Evolutionary conservation across 2,888 invertebrate species (phyloP).

Genomic region (Spilosoma lubricipeda): DNA sequence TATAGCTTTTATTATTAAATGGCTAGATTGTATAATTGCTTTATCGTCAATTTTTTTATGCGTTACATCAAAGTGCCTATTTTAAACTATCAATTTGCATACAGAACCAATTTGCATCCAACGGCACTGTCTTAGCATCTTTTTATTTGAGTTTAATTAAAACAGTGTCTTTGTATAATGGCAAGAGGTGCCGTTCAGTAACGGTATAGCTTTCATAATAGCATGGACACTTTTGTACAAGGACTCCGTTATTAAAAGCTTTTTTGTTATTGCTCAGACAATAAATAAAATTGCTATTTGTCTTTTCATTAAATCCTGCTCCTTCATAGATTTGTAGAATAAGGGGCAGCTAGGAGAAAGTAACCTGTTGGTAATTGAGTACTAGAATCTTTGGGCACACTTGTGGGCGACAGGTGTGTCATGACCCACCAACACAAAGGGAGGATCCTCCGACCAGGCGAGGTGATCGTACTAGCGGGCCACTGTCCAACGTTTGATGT

Average conservation of each 20-base stretch:
- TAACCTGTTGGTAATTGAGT: too few relatives aligned
- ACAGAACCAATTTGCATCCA: conserved; percentile 8
- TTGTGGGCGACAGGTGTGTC: too few relatives aligned
- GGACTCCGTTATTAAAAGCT: conserved; percentile 21
- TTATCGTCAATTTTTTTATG: too few relatives aligned
- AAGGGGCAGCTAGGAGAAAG: background rate
- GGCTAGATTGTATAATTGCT: too few relatives aligned
- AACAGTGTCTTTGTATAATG: conserved; percentile 59
- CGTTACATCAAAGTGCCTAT: background rate
- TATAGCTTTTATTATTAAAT: too few relatives aligned
- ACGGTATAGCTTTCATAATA: conserved; percentile 24
- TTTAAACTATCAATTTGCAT: background rate
- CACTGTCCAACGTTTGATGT: too few relatives aligned
- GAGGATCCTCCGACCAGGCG: too few relatives aligned
- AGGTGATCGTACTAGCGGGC: too few relatives aligned
- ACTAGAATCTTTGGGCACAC: background rate
- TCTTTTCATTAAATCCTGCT: background rate
- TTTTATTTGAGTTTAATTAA: conserved; percentile 67
- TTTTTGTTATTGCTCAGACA: conserved; percentile 16
- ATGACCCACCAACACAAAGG: too few relatives aligned
- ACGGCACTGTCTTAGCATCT: conserved; percentile 21
- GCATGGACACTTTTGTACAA: conserved; percentile 29
- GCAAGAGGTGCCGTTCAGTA: conserved; percentile 45
- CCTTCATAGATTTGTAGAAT: background rate
- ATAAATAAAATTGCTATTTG: conserved; percentile 12